Base-by-base conservation (phyloP, 64 coral and sea anemone species). In the Pocillopora damicornis region DNA sequence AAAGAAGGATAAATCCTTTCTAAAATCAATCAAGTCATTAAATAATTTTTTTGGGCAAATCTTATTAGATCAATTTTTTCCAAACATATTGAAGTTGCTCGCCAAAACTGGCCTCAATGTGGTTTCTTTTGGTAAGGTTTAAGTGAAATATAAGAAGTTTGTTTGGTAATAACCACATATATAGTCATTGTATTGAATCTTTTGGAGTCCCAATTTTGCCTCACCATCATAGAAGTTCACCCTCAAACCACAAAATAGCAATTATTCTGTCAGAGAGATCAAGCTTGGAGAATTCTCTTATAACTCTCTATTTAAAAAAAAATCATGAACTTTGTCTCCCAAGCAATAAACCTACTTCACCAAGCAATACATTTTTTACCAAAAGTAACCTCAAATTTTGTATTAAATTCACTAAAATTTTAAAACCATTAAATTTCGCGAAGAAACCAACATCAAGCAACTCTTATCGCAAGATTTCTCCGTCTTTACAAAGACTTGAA, bases 221-320 rank as follows among this genome's bases (percentile, higher is more conserved):
- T 73, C 62, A 25, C 51, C 65, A 18, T 56, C 30, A 20, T 66
- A 85, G 67, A 72, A 71, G 63, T 85, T 71, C 65, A 73, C 64
- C 81, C 81, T 81, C 81, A 85, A 73, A 85, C 81, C 81, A 85
- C 81, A 85, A 85, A 85, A 85, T 22, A 73, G 81, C n/a, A 11
- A n/a, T 51, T 51, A 51, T 71, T 71, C 67, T 23, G 11, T 71
- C 67, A 71, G 25, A 71, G 20, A 71, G 81, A 85, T 85, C 81
- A 85, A 37, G 42, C 11, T 58, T 85, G 71, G 11, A 72, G 68
- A 72, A 68, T 85, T 85, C 69, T 45, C 12, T 71, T 51, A 51
- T 51, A 7, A 51, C 2, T 0, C 63, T 42, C 66, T 82, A 67
- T 15, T 13, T 82, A 65, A 35, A 37, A 82, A 30, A 58, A 58